A percentile compares a stretch with the other conserved stretches of the same genome.
Evolutionary conservation across 2,888 invertebrate genomes (phyloP).

Genomic region (Spisula solida): DNA sequence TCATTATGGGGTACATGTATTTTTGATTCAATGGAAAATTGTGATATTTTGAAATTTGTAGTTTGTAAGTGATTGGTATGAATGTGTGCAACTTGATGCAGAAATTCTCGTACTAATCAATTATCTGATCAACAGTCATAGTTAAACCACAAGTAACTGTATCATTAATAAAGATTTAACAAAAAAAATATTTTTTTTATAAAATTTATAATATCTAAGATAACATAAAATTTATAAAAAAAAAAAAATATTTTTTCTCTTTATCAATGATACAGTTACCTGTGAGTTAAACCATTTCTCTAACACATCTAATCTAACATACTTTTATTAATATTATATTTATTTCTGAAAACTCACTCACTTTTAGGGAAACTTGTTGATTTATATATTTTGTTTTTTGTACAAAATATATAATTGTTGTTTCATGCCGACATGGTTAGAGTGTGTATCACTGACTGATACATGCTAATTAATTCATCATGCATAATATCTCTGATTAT

Average conservation of each 20-base stretch:
- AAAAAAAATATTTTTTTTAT: too few relatives aligned
- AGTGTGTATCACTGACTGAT: too few relatives aligned
- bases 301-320: neutral
- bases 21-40: slow-evolving; percentile 39
- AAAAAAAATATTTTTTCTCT: too few relatives aligned
- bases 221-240: too few relatives aligned
- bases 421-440: neutral
- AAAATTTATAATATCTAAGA: too few relatives aligned
- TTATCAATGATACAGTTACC: too few relatives aligned
- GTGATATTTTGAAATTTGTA: slow-evolving; percentile 43
- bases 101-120: neutral
- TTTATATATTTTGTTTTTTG: neutral
- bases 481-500: neutral
- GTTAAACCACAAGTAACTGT: neutral
- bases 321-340: neutral
- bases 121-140: neutral
- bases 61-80: neutral
- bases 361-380: neutral
- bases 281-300: too few relatives aligned
- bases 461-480: neutral
- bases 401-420: neutral
- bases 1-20: slow-evolving; percentile 3
- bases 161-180: too few relatives aligned
- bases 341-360: neutral
- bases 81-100: neutral